phyloP scores from a whole-genome alignment of 1,140 invertebrate genomes.

The Coenobita brevimanus region DNA sequence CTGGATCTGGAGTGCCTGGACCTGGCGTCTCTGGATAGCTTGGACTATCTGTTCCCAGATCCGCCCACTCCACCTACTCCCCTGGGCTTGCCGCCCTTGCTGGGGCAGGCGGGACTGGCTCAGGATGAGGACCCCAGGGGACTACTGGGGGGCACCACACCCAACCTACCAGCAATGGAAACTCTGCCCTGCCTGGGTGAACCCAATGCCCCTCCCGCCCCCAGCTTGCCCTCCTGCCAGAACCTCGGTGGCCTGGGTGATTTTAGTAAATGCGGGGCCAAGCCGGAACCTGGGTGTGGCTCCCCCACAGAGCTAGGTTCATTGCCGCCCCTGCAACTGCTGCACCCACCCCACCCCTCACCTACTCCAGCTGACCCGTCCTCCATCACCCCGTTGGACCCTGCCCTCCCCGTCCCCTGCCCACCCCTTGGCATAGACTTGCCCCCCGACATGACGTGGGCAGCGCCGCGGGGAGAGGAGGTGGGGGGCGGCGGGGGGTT shows the following conservation, averaged over 20 bases:
- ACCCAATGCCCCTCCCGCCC: background rate
- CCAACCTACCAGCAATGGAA: too few relatives aligned
- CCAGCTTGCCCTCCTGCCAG: background rate
- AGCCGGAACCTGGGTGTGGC: too few relatives aligned
- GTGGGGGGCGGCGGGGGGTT: constrained; percentile 30
- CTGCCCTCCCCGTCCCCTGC: background rate
- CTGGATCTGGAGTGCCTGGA: constrained; percentile 49
- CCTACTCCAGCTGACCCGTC: background rate
- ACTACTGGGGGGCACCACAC: too few relatives aligned
- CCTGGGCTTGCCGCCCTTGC: background rate
- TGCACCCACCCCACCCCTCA: background rate
- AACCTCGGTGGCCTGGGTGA: too few relatives aligned
- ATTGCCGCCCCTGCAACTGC: too few relatives aligned
- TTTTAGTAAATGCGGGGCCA: too few relatives aligned
- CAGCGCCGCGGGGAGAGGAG: constrained; percentile 12
- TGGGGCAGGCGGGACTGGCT: background rate
- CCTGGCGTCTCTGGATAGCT: constrained; percentile 35
- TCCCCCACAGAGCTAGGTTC: too few relatives aligned
- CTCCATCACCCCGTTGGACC: background rate
- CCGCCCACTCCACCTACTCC: constrained; percentile 43
- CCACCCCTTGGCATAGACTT: constrained; percentile 29
- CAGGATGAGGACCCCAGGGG: too few relatives aligned
- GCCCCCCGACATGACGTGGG: constrained; percentile 50
- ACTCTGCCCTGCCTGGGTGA: too few relatives aligned
- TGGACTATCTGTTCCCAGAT: constrained; percentile 57